Conservation (phyloP, 2,888 invertebrate species). For the Xestobium rufovillosum region DNA sequence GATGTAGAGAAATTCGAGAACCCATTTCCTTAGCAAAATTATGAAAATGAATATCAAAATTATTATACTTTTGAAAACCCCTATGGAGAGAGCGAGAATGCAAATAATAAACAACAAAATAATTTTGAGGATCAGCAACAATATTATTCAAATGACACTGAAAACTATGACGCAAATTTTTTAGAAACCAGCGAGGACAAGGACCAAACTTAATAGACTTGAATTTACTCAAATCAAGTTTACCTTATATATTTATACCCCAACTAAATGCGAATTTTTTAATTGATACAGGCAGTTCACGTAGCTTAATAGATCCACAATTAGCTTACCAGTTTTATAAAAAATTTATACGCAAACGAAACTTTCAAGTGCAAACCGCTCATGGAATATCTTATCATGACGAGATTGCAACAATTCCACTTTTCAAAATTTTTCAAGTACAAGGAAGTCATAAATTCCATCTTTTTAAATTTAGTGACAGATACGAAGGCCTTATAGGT, state of each 20-base stretch:
- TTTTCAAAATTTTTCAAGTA: conserved; percentile 7
- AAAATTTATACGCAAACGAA: conserved; percentile 1
- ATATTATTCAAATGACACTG: too few relatives aligned
- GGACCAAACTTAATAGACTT: too few relatives aligned
- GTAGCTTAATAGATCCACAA: conserved; percentile 6
- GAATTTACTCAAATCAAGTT: too few relatives aligned
- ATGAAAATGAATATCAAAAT: too few relatives aligned
- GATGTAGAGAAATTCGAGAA: too few relatives aligned
- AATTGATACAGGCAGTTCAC: conserved; percentile 6
- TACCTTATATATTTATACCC: conserved; percentile 10
- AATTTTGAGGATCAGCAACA: too few relatives aligned
- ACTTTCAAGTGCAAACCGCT: conserved; percentile 5
- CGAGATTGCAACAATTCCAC: conserved; percentile 3
- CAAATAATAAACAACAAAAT: too few relatives aligned
- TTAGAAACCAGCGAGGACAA: too few relatives aligned
- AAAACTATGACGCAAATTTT: too few relatives aligned
- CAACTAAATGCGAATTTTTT: conserved; percentile 12
- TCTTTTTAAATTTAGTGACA: conserved; percentile 8
- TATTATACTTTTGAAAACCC: too few relatives aligned
- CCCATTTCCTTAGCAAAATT: too few relatives aligned
- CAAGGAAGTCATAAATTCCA: conserved; percentile 8
- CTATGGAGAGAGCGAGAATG: too few relatives aligned
- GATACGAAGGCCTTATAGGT: conserved; percentile 10
- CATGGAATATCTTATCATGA: conserved; percentile 1
- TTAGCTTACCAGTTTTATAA: conserved; percentile 4